Percentiles rank a stretch among this genome's conserved stretches.
phyloP scores from a whole-genome alignment of 2,888 invertebrate genomes.

The Mythimna ferrago region DNA sequence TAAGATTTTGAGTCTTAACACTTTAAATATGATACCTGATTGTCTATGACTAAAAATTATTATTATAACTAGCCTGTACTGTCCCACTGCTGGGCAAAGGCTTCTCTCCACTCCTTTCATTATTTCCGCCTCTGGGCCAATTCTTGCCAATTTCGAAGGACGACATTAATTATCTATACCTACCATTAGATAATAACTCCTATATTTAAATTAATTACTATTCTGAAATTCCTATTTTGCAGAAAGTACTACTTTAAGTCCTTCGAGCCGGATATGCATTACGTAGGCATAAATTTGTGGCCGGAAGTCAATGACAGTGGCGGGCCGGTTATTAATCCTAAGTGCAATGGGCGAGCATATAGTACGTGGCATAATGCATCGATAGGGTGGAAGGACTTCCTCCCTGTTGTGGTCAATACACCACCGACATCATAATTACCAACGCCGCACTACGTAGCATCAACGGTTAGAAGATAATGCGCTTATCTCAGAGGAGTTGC shows the following conservation, averaged over 20 bases:
- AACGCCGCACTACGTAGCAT: background rate
- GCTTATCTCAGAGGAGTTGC: background rate
- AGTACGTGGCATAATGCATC: background rate
- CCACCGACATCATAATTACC: conserved; percentile 9
- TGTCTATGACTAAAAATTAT: background rate
- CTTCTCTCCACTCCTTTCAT: too few species aligned
- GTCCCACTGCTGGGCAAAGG: too few species aligned
- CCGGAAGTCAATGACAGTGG: background rate
- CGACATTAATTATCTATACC: too few species aligned
- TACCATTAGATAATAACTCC: too few species aligned
- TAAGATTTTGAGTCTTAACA: background rate
- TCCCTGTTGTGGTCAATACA: conserved; percentile 10
- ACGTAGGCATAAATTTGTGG: background rate
- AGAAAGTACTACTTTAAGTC: background rate
- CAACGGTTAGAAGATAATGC: background rate
- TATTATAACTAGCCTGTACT: too few species aligned
- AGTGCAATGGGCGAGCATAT: background rate
- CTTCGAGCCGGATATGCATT: background rate
- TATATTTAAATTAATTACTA: too few species aligned
- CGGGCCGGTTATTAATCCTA: background rate
- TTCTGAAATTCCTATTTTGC: too few species aligned
- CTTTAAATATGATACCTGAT: background rate
- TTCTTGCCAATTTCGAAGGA: too few species aligned
- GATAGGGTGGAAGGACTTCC: background rate
- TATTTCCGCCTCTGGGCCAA: too few species aligned